Evolutionary conservation across 2,797 vertebrate species (phyloP).

Genomic region (Karalla daura): DNA sequence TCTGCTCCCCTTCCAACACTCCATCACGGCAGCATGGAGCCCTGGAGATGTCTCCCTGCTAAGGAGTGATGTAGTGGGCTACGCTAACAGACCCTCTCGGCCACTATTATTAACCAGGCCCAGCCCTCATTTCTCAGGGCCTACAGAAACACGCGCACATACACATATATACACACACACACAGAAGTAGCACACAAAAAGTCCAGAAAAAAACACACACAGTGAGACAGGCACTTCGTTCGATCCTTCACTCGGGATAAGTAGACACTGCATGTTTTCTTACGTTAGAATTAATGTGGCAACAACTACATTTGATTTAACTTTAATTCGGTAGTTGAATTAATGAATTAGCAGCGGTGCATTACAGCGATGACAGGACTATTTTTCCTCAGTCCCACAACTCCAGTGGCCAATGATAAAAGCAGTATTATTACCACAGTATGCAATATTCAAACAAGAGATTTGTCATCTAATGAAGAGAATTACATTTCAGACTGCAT

Average conservation of each 20-base stretch:
- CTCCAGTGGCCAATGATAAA: constrained; percentile 71
- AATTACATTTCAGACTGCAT: constrained; percentile 80
- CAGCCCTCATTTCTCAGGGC: constrained; percentile 72
- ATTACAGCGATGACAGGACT: constrained; percentile 68
- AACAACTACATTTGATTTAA: constrained; percentile 64
- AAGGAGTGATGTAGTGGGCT: constrained; percentile 79
- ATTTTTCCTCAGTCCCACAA: constrained; percentile 63
- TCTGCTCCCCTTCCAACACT: constrained; percentile 66
- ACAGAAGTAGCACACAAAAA: constrained; percentile 34
- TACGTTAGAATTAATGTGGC: constrained; percentile 61
- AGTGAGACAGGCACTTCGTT: constrained; percentile 25
- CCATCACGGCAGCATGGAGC: constrained; percentile 72
- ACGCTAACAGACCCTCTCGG: constrained; percentile 77
- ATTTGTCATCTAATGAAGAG: constrained; percentile 83
- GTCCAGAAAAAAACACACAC: constrained; percentile 38
- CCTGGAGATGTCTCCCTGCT: constrained; percentile 76
- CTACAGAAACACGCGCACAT: constrained; percentile 49
- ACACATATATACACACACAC: constrained; percentile 7
- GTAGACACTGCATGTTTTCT: constrained; percentile 51
- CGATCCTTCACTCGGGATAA: constrained; percentile 51
- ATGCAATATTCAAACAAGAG: constrained; percentile 81
- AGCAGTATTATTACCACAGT: constrained; percentile 79
- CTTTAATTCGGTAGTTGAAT: constrained; percentile 69
- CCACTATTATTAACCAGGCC: constrained; percentile 78
- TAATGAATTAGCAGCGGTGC: constrained; percentile 74